Conservation (phyloP, 2,113 vertebrate genomes). For the Ginglymostoma cirratum region DNA sequence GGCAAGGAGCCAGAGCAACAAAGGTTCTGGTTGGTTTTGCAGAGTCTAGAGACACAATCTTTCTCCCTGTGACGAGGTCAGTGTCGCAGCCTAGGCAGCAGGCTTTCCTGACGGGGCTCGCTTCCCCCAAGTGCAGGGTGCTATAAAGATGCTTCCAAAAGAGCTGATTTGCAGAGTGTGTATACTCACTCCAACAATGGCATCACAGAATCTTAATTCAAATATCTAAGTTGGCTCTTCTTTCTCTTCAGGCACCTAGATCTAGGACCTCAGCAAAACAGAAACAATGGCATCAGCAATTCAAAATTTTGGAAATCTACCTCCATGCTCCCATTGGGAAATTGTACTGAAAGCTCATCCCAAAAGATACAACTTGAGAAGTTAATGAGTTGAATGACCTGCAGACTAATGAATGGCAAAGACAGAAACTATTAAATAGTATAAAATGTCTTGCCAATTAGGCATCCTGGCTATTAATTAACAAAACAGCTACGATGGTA, state of each 20-base stretch:
- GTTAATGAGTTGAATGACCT: background rate
- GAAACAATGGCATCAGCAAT: background rate
- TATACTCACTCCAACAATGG: background rate
- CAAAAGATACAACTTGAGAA: background rate
- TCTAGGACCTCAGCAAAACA: background rate
- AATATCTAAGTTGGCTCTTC: background rate
- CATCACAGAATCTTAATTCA: background rate
- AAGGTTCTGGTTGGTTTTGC: background rate
- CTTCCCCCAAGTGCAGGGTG: too few species aligned
- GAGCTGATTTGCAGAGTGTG: background rate
- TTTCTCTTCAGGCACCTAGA: background rate
- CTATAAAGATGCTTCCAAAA: background rate
- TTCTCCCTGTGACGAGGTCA: background rate
- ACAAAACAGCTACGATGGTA: background rate
- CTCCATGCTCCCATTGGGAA: background rate
- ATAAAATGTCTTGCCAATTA: background rate
- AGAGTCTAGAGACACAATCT: background rate
- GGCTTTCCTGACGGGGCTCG: too few species aligned
- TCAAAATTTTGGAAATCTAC: background rate
- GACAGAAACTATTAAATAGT: background rate
- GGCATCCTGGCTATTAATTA: background rate
- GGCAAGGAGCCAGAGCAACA: background rate
- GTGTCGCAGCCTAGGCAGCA: too few species aligned
- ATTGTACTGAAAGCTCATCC: background rate
- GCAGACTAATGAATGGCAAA: background rate